Conservation (phyloP, 2,797 vertebrate genomes). For the Brachymystax lenok region DNA sequence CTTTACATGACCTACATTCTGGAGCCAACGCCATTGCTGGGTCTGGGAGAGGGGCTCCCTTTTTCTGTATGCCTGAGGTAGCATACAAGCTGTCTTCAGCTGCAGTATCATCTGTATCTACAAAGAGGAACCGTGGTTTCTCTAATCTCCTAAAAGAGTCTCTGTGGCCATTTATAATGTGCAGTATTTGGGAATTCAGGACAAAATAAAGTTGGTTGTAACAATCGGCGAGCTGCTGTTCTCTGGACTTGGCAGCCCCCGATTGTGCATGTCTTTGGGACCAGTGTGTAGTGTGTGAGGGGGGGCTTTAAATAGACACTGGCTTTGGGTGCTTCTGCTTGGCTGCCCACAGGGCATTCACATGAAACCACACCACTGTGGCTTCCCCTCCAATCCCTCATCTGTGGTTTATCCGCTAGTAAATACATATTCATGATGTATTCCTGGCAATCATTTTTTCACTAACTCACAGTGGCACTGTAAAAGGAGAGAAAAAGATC, state of each 20-base stretch:
- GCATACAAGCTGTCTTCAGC: background rate
- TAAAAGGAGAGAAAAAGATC: conserved; percentile 11
- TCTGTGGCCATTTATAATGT: background rate
- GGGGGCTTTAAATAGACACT: conserved; percentile 14
- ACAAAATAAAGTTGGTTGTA: background rate
- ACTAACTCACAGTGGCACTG: too few relatives aligned
- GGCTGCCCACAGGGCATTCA: conserved; percentile 4
- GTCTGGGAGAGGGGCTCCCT: background rate
- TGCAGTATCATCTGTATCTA: background rate
- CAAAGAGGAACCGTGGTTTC: background rate
- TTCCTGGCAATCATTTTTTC: background rate
- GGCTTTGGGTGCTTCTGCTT: background rate
- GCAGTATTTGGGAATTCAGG: background rate
- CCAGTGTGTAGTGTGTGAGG: background rate
- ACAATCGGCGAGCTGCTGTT: background rate
- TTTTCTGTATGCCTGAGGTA: background rate
- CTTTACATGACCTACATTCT: conserved; percentile 7
- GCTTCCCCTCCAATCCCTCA: background rate
- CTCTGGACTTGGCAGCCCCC: background rate
- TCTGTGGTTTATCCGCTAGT: background rate
- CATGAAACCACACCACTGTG: conserved; percentile 5
- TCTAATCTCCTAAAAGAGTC: background rate
- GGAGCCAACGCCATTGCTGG: background rate
- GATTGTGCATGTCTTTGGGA: background rate
- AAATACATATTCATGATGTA: conserved; percentile 37